A percentile compares a stretch with the other conserved stretches of the same genome.
phyloP scores from a whole-genome alignment of 2,113 vertebrate species.

The Pao palembangensis region DNA sequence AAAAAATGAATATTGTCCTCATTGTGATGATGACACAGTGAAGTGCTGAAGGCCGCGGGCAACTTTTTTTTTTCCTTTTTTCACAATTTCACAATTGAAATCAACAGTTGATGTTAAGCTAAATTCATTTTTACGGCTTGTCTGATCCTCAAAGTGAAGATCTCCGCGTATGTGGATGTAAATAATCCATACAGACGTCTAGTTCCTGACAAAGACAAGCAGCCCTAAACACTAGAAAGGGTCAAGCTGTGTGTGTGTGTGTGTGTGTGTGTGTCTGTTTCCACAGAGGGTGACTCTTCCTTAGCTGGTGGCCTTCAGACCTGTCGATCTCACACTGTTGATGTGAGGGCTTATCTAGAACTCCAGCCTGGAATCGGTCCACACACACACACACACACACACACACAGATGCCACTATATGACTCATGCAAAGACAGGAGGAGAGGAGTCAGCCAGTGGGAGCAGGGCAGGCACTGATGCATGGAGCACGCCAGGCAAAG shows the following conservation, averaged over 20 bases:
- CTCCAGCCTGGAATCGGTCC: slow-evolving; percentile 42
- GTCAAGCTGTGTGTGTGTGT: not conserved
- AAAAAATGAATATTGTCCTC: too few relatives aligned
- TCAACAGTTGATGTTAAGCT: not conserved
- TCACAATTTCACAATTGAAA: not conserved
- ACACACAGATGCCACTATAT: slow-evolving; percentile 13
- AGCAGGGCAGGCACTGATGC: slow-evolving; percentile 52
- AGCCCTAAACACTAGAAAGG: not conserved
- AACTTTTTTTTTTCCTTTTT: not conserved
- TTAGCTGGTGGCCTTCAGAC: slow-evolving; percentile 34
- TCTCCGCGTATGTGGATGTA: too few relatives aligned
- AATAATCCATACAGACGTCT: too few relatives aligned
- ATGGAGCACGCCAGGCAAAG: slow-evolving; percentile 43
- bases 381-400: slow-evolving; percentile 3
- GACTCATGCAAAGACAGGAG: slow-evolving; percentile 30
- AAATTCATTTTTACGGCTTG: too few relatives aligned
- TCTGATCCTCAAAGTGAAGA: too few relatives aligned
- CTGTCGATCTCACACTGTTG: slow-evolving; percentile 50
- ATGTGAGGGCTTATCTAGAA: slow-evolving; percentile 46
- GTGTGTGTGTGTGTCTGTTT: slow-evolving; percentile 3
- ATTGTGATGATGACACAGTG: too few relatives aligned
- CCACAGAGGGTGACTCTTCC: slow-evolving; percentile 31
- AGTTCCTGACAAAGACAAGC: too few relatives aligned
- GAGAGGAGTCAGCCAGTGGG: slow-evolving; percentile 35
- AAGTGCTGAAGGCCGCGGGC: too few relatives aligned